Evolutionary conservation across 2,888 invertebrate genomes (phyloP).

Genomic region (Megamerina dolium): DNA sequence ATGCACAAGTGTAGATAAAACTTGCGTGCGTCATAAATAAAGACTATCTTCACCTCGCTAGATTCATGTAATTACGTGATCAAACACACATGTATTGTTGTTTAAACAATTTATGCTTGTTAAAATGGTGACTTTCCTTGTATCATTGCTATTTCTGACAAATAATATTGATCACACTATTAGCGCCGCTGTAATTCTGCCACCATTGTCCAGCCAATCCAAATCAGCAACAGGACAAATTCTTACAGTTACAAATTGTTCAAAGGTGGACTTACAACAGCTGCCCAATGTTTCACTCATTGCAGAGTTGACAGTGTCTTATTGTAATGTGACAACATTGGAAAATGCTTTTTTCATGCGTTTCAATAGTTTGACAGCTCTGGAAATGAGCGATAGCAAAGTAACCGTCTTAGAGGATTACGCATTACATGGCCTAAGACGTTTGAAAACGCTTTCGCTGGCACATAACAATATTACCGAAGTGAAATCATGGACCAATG

Average conservation of each 20-base stretch:
- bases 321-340: conserved; percentile 34
- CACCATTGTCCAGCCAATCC: too few relatives aligned
- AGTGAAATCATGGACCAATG: conserved; percentile 39
- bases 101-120: too few relatives aligned
- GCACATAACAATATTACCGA: conserved; percentile 38
- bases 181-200: too few relatives aligned
- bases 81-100: too few relatives aligned
- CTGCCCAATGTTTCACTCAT: conserved; percentile 11
- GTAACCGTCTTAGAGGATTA: conserved; percentile 33
- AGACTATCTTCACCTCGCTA: too few relatives aligned
- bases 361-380: conserved; percentile 26
- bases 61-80: too few relatives aligned
- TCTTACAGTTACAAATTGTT: conserved; percentile 27
- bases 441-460: conserved; percentile 35
- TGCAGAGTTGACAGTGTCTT: conserved; percentile 27
- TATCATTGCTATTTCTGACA: too few relatives aligned
- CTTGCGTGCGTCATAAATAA: too few relatives aligned
- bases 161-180: too few relatives aligned
- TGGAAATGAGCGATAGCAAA: conserved; percentile 37
- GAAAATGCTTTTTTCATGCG: conserved; percentile 39
- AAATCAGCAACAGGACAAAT: too few relatives aligned
- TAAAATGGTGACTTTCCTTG: too few relatives aligned
- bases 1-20: too few relatives aligned
- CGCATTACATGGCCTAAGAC: conserved; percentile 37
- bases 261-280: conserved; percentile 19